Evolutionary conservation across 2,888 invertebrate genomes (phyloP), one percentile per base, ranked within the genome.

Genomic region (Podabrus alpinus): DNA sequence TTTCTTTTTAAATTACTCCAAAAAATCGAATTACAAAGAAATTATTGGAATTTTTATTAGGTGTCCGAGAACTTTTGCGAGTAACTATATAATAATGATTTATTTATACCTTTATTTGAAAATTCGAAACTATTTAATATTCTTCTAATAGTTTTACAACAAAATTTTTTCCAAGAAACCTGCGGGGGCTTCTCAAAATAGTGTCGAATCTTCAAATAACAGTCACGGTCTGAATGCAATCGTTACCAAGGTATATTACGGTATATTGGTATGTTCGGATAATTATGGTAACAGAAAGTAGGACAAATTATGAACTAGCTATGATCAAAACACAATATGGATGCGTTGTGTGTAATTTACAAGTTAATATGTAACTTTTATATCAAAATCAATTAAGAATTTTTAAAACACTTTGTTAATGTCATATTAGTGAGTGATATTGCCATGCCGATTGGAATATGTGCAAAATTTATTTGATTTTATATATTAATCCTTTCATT

Each of bases 291-390:
- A 71, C 70, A 21, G 15, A 61, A 75, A 70, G 67, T 68, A 59
- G 68, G 71, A 68, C 71, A 66, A 75, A 62, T 72, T 64, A 72
- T 66, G 72, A 75, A 69, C 72, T 70, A 75, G 69, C 66, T n/a
- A 45, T 45, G 73, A 21, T 25, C 76, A 76, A 73, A 76, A 76
- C 75, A 75, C 76, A 76, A 76, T 76, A 76, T 76, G 76, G 76
- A 76, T 73, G 76, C 76, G 71, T 69, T 76, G 73, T 70, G 45
- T 45, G 67, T 45, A 64, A 73, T 66, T 71, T 64, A 68, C 73
- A 68, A 67, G 69, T 69, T 68, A 69, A 24, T 64, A 64, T 68
- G 62, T 68, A n/a, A 68, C 61, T 69, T 29, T 24, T 72, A 9
- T n/a, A 21, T 17, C 21, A 69, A 69, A 67, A 67, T 21, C 10